phyloP scores from a whole-genome alignment of 1,140 invertebrate genomes.

The Hycleus phaleratus region DNA sequence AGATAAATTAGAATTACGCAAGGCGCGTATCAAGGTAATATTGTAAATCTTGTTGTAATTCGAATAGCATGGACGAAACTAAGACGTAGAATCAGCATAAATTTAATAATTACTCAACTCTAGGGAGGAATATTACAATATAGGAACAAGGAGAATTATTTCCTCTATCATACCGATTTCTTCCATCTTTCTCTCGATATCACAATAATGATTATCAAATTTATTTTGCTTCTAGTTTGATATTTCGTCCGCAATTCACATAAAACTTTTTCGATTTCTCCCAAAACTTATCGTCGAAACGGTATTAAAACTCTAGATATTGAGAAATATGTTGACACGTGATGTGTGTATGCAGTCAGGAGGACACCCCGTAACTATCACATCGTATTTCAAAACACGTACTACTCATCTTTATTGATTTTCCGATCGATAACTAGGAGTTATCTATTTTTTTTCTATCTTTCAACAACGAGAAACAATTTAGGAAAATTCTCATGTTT shows the following conservation, averaged over 20 bases:
- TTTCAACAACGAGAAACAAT: too few relatives aligned
- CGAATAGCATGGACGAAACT: conserved; percentile 38
- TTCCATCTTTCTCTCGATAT: background rate
- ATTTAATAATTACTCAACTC: conserved; percentile 42
- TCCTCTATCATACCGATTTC: background rate
- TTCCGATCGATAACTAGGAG: conserved; percentile 6
- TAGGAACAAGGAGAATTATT: background rate
- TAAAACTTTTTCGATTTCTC: conserved; percentile 23
- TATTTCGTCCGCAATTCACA: background rate
- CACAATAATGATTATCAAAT: background rate
- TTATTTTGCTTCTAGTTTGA: background rate
- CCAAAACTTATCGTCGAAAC: conserved; percentile 8
- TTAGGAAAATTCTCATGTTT: too few relatives aligned
- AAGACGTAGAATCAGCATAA: conserved; percentile 46
- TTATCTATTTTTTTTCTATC: too few relatives aligned
- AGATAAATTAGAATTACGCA: conserved; percentile 44
- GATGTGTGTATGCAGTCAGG: conserved; percentile 16
- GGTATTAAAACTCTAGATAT: conserved; percentile 15
- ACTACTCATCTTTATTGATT: conserved; percentile 21
- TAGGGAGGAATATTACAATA: conserved; percentile 28
- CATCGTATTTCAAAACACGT: conserved; percentile 18
- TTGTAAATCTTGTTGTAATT: conserved; percentile 44
- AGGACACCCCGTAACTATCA: conserved; percentile 1
- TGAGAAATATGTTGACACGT: conserved; percentile 20
- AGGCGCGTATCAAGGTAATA: conserved; percentile 43